A percentile compares a stretch with the other conserved stretches of the same genome.
Evolutionary conservation across 2,888 invertebrate genomes (phyloP).

Genomic region (Bhutanitis thaidina): DNA sequence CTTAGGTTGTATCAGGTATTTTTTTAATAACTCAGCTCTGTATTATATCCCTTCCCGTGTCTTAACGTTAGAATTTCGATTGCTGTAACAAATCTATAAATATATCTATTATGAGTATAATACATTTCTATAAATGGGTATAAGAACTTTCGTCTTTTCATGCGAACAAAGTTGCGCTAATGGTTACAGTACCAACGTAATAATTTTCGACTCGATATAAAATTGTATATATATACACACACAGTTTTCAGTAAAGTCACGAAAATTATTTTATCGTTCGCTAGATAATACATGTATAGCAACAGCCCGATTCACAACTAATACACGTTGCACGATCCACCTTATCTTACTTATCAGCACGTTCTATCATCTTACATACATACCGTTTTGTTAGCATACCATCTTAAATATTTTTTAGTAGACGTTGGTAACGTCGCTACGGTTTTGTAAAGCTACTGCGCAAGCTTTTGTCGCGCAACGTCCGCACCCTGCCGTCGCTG

Average conservation of each 20-base stretch:
- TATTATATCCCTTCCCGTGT: too few species aligned
- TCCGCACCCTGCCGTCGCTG: slow-evolving; percentile 48
- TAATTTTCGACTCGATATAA: too few species aligned
- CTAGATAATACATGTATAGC: neutral
- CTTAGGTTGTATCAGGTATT: too few species aligned
- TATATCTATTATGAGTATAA: too few species aligned
- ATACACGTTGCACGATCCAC: neutral
- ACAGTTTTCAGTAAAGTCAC: neutral
- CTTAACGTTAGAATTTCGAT: too few species aligned
- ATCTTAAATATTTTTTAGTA: neutral
- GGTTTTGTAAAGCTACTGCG: slow-evolving; percentile 24
- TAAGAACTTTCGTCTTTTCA: too few species aligned
- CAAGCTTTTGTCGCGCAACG: slow-evolving; percentile 34
- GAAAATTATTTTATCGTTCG: neutral
- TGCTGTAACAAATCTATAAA: too few species aligned
- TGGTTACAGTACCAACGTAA: too few species aligned
- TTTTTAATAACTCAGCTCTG: too few species aligned
- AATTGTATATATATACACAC: too few species aligned
- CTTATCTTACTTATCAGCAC: neutral
- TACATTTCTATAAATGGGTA: too few species aligned
- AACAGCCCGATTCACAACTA: neutral
- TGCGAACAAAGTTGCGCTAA: too few species aligned
- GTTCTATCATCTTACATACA: neutral
- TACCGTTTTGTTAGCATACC: neutral
- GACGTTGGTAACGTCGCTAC: neutral